phyloP scores from a whole-genome alignment of 2,888 invertebrate species.

The Pyrrhosoma nymphula region DNA sequence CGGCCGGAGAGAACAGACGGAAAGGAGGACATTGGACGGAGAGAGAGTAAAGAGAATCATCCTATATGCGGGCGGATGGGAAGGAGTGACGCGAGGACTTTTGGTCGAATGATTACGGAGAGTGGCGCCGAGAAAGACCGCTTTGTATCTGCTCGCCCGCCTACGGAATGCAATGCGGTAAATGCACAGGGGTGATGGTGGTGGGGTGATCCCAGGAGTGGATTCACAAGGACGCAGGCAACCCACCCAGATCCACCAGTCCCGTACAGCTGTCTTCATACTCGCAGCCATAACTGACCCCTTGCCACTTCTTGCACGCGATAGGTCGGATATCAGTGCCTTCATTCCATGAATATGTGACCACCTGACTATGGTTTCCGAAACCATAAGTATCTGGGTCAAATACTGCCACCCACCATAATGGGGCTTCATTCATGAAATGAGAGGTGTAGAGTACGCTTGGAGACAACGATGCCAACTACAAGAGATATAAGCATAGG shows the following conservation, averaged over 20 bases:
- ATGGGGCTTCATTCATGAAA: background rate
- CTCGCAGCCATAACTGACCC: no score
- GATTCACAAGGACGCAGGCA: constrained; percentile 1
- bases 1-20: background rate
- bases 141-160: background rate
- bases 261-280: no score
- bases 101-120: background rate
- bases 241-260: no score
- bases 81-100: background rate
- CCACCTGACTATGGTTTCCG: background rate
- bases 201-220: background rate
- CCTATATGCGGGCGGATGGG: background rate
- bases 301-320: no score
- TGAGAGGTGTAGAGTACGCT: background rate
- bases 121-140: constrained; percentile 10
- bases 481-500: no score
- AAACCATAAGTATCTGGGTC: background rate
- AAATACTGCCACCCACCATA: background rate
- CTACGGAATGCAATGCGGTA: background rate
- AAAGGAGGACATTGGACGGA: background rate
- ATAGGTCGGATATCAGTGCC: background rate
- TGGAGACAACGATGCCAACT: background rate
- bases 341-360: background rate
- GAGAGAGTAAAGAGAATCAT: background rate
- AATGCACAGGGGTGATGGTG: background rate